These are phyloP conservation scores for Diprion similis DNA, from an alignment of 1,140 invertebrate species.

Conservation along the genomic window DNA sequence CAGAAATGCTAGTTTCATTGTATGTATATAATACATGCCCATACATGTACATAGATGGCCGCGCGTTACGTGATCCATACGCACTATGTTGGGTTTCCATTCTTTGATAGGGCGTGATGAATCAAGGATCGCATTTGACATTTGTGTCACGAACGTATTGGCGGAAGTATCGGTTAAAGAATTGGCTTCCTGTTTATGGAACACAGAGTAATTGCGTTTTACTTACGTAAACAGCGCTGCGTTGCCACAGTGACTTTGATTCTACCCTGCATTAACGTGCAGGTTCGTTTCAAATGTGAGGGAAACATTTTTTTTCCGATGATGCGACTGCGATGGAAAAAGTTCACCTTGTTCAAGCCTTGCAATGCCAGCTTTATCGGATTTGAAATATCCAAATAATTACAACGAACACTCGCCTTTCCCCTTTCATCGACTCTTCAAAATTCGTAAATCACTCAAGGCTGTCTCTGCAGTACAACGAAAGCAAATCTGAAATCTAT, in stretches of 20 bases:
- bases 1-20: not conserved
- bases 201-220: not conserved
- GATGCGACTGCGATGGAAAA: no score
- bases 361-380: no score
- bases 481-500: not conserved
- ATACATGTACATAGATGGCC: not conserved
- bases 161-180: conserved; percentile 3
- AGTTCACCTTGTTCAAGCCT: no score
- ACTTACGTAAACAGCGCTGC: not conserved
- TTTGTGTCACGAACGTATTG: conserved; percentile 2
- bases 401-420: no score
- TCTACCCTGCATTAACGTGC: no score
- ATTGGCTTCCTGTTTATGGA: not conserved
- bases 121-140: not conserved
- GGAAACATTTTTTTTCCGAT: no score
- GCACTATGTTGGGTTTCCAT: not conserved
- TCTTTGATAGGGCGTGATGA: not conserved
- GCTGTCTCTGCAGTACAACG: not conserved
- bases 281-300: no score
- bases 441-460: not conserved
- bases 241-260: no score
- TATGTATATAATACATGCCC: not conserved
- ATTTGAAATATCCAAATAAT: no score
- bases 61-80: not conserved
- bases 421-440: no score